phyloP scores from a whole-genome alignment of 2,888 invertebrate species.

The Microplitis deprimator region DNA sequence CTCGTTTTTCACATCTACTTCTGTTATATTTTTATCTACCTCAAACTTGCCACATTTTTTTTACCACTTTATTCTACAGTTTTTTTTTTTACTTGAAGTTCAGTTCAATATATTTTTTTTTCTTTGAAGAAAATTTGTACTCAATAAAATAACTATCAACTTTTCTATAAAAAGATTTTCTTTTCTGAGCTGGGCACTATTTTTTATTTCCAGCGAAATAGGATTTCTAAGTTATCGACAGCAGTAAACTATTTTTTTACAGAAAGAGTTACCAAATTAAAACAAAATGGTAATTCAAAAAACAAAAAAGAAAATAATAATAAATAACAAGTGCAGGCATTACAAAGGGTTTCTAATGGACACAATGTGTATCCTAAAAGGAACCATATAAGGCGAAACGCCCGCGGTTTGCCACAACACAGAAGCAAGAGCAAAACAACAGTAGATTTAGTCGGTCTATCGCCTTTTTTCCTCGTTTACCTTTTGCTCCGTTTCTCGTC shows the following conservation, averaged over 20 bases:
- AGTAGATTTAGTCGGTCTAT: slow-evolving; percentile 32
- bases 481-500: slow-evolving; percentile 47
- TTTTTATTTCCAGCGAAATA: not conserved
- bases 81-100: too few species aligned
- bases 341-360: slow-evolving; percentile 67
- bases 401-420: slow-evolving; percentile 51
- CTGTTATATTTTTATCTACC: slow-evolving; percentile 30
- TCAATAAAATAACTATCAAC: not conserved
- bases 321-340: slow-evolving; percentile 48
- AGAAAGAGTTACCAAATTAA: not conserved
- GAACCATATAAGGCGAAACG: slow-evolving; percentile 65
- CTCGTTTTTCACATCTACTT: slow-evolving; percentile 30
- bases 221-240: not conserved
- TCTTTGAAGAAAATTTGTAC: not conserved
- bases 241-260: not conserved
- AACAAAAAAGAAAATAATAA: slow-evolving; percentile 42
- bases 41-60: slow-evolving; percentile 22
- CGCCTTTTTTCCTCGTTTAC: slow-evolving; percentile 40
- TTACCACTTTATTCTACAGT: slow-evolving; percentile 21
- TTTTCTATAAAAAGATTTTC: not conserved
- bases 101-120: not conserved
- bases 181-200: not conserved
- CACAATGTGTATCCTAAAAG: slow-evolving; percentile 57
- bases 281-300: not conserved
- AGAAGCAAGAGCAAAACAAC: slow-evolving; percentile 42